phyloP scores from a whole-genome alignment of 2,888 invertebrate species.

The Carabus problematicus region DNA sequence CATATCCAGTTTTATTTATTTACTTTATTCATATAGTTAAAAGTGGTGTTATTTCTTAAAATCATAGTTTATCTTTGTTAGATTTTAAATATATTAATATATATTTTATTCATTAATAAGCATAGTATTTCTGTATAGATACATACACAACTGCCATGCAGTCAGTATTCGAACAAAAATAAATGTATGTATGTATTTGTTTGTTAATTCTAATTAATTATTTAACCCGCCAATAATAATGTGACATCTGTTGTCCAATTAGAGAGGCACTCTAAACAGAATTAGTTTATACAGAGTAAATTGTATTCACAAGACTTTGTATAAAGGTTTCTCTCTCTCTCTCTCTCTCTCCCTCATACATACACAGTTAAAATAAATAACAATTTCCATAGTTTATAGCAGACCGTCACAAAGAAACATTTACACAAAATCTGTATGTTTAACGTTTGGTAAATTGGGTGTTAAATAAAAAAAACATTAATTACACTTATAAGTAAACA shows the following conservation, averaged over 20 bases:
- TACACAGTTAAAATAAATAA: constrained; percentile 23
- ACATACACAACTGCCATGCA: constrained; percentile 14
- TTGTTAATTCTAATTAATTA: not conserved
- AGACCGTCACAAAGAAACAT: not conserved
- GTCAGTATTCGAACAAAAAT: too few relatives aligned
- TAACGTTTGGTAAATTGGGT: not conserved
- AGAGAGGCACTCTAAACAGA: too few relatives aligned
- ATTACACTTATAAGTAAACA: constrained; percentile 4
- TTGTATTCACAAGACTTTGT: too few relatives aligned
- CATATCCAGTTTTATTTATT: constrained; percentile 22
- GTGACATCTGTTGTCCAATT: too few relatives aligned
- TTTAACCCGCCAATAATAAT: constrained; percentile 7
- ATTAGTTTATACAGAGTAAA: too few relatives aligned
- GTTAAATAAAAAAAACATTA: constrained; percentile 7
- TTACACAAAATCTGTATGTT: not conserved
- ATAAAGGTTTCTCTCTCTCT: too few relatives aligned
- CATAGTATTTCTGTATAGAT: constrained; percentile 29
- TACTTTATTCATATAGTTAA: not conserved
- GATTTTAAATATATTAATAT: constrained; percentile 31
- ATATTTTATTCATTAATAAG: constrained; percentile 28
- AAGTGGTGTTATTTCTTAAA: constrained; percentile 34
- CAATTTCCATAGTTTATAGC: constrained; percentile 7
- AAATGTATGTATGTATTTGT: too few relatives aligned
- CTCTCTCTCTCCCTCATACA: too few relatives aligned
- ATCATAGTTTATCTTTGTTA: constrained; percentile 19